Conservation (phyloP, 2,888 invertebrate genomes). For the Neoaliturus tenellus region DNA sequence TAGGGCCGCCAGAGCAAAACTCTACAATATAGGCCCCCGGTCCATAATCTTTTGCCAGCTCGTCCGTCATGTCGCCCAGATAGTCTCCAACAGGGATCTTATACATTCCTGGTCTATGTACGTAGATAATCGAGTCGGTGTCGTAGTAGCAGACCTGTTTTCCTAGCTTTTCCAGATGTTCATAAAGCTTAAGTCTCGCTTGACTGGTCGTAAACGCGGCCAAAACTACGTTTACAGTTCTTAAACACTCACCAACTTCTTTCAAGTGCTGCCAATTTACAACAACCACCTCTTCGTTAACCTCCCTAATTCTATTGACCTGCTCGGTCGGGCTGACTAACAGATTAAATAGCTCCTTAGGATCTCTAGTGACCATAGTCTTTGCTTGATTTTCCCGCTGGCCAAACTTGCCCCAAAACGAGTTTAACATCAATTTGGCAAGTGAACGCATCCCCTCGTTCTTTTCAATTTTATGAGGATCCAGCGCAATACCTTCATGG, state of each 20-base stretch:
- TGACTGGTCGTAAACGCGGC: slow-evolving; percentile 49
- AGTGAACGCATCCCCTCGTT: slow-evolving; percentile 64
- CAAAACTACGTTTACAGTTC: slow-evolving; percentile 39
- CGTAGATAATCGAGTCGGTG: slow-evolving; percentile 52
- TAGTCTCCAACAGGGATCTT: slow-evolving; percentile 56
- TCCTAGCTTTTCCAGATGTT: slow-evolving; percentile 30
- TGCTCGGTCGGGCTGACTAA: not conserved
- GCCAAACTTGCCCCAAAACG: slow-evolving; percentile 66
- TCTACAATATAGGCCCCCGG: slow-evolving; percentile 44
- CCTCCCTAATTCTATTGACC: not conserved
- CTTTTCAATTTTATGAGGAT: slow-evolving; percentile 59
- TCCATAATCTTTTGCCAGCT: slow-evolving; percentile 46
- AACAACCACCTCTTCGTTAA: not conserved
- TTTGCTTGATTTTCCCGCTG: slow-evolving; percentile 65
- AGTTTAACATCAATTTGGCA: slow-evolving; percentile 65
- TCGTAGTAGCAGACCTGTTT: slow-evolving; percentile 42
- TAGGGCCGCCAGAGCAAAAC: slow-evolving; percentile 55
- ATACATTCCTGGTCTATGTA: not conserved
- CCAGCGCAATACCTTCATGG: slow-evolving; percentile 62
- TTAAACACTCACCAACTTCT: not conserved
- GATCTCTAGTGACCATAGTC: slow-evolving; percentile 52
- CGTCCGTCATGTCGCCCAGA: slow-evolving; percentile 51
- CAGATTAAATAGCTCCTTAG: slow-evolving; percentile 32
- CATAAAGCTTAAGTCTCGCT: slow-evolving; percentile 49
- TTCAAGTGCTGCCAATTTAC: slow-evolving; percentile 44